Percentiles rank a stretch among this genome's conserved stretches.
These are phyloP conservation scores for Syngnathoides biaculeatus DNA, from an alignment of 2,113 vertebrate genomes.

Conservation along the genomic window DNA sequence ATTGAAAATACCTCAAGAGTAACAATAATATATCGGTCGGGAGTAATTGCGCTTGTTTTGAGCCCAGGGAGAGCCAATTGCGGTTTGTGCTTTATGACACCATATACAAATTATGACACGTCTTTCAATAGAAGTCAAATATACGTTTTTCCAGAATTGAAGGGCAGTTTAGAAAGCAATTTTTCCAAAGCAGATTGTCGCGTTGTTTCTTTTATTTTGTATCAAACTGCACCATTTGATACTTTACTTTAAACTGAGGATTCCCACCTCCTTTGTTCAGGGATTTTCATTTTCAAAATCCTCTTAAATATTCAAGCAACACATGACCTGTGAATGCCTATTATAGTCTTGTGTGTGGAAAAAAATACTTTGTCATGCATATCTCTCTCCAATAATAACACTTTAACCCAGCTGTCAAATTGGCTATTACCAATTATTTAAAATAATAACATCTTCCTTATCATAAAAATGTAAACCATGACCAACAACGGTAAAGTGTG, in stretches of 20 bases:
- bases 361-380: not conserved
- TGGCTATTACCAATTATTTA: not conserved
- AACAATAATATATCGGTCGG: not conserved
- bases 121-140: no score
- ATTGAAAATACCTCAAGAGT: not conserved
- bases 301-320: constrained; percentile 31
- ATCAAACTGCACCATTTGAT: not conserved
- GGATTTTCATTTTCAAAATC: constrained; percentile 50
- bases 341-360: constrained; percentile 14
- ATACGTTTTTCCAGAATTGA: no score
- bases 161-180: no score
- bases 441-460: no score
- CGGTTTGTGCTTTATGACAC: not conserved
- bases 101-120: no score
- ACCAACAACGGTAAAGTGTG: not conserved
- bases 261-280: constrained; percentile 29
- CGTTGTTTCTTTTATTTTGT: no score
- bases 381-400: not conserved
- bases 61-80: not conserved
- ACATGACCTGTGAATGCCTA: not conserved
- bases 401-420: not conserved
- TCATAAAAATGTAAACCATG: no score
- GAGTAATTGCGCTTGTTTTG: not conserved
- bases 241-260: not conserved
- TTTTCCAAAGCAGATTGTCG: no score